Base-by-base conservation (phyloP, 2,888 invertebrate species). In the Tinea semifulvella region DNA sequence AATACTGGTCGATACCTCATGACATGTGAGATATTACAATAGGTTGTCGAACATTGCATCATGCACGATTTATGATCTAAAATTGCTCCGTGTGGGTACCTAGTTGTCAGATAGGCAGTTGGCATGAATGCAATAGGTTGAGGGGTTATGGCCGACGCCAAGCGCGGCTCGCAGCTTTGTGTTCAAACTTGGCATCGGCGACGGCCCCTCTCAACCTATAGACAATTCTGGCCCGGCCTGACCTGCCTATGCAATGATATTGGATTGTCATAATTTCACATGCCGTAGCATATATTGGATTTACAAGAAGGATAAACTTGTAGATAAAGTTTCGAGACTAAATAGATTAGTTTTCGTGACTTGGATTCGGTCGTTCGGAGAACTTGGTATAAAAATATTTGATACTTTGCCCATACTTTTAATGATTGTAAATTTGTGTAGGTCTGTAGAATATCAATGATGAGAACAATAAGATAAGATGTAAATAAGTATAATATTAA, bases 201-300 rank as follows among this genome's bases (percentile, higher is more conserved):
- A 60, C 67, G 66, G 31, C 31, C 20, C 43, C 10, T 26, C 25
- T 26, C 17, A 27, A 26, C 25, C 22, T 63, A 62, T 65, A 61
- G 56, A 71, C 72, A 68, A 75, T 79, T 77, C 75, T 72, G 74
- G 69, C 58, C 53, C 65, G 58, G 56, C 65, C 72, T 72, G 65
- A 68, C 55, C 58, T 56, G 71, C 70, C 73, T 67, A 73, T 52
- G 47, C 63, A 67, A 65, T 63, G 68, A 69, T 77, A 79, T 75
- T 72, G 75, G 72, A 68, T 73, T 74, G 73, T 75, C 73, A 75
- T 77, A 73, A 76, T 70, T 76, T 69, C 69, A 65, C 68, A 68
- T 66, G 55, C 59, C 63, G 49, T 47, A 38, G 13, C 40, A 22
- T 40, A 40, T 40, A 40, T 40, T 40, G 40, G 40, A 40, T 40